phyloP scores from a whole-genome alignment of 1,140 invertebrate genomes.

The Subanguina moxae region DNA sequence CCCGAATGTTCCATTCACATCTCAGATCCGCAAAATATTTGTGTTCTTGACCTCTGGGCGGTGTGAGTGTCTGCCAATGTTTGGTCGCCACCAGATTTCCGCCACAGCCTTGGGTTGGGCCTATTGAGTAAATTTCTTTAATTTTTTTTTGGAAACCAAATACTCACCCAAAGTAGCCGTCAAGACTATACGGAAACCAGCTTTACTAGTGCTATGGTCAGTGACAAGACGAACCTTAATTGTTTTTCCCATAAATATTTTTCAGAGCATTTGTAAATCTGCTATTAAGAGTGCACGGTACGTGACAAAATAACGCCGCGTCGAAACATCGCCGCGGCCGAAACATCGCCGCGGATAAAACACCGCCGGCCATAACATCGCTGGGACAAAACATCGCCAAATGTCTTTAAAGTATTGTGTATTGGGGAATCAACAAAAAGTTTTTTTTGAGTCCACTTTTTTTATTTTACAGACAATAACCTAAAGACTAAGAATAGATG shows the following conservation, averaged over 20 bases:
- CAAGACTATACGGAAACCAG: conserved; percentile 48
- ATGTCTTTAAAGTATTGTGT: too few relatives aligned
- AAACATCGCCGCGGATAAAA: too few relatives aligned
- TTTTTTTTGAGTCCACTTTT: too few relatives aligned
- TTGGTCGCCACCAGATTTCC: conserved; percentile 43
- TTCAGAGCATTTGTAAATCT: too few relatives aligned
- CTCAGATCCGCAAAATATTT: conserved; percentile 43
- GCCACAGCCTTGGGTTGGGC: conserved; percentile 49
- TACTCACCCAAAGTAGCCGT: conserved; percentile 45
- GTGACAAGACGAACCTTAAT: conserved; percentile 48
- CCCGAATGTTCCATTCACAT: conserved; percentile 48
- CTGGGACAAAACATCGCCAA: too few relatives aligned
- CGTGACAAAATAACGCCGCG: too few relatives aligned
- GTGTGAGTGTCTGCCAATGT: conserved; percentile 40
- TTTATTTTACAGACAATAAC: too few relatives aligned
- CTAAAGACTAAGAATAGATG: too few relatives aligned
- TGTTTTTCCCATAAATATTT: neutral
- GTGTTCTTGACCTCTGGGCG: conserved; percentile 33
- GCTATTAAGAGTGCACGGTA: neutral
- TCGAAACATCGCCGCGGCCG: too few relatives aligned
- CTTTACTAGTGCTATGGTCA: conserved; percentile 38
- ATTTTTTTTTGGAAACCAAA: neutral
- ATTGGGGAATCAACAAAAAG: too few relatives aligned
- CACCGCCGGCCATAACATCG: too few relatives aligned
- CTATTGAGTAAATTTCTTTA: conserved; percentile 22